Evolutionary conservation across 2,888 invertebrate genomes (phyloP).

Genomic region (Nomada ferruginata): DNA sequence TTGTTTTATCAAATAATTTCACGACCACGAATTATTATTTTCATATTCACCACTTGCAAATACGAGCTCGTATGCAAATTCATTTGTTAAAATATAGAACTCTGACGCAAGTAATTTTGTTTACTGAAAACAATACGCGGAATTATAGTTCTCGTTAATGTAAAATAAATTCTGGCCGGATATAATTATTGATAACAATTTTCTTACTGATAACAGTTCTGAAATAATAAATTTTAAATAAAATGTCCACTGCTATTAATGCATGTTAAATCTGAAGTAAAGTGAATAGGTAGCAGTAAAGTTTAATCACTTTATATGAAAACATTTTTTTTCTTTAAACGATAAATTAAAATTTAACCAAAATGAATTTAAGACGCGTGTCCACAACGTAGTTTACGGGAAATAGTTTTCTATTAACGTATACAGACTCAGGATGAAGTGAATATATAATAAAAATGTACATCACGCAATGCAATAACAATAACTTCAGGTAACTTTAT

Average conservation of each 20-base stretch:
- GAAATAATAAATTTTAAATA: too few relatives aligned
- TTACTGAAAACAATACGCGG: not conserved
- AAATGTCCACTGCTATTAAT: not conserved
- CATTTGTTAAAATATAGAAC: too few relatives aligned
- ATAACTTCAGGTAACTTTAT: not conserved
- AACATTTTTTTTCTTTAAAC: not conserved
- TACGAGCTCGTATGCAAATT: too few relatives aligned
- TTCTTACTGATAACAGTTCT: too few relatives aligned
- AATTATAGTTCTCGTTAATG: not conserved
- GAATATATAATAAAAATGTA: not conserved
- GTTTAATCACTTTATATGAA: not conserved
- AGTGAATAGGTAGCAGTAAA: not conserved
- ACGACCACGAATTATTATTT: not conserved
- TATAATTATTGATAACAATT: too few relatives aligned
- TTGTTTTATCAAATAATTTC: not conserved
- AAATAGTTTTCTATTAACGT: not conserved
- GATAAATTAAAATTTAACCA: not conserved
- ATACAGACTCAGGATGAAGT: too few relatives aligned
- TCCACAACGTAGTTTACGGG: not conserved
- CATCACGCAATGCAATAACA: too few relatives aligned
- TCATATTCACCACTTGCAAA: too few relatives aligned
- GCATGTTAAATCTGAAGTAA: not conserved
- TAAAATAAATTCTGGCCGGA: too few relatives aligned
- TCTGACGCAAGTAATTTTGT: not conserved
- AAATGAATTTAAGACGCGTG: too few relatives aligned